phyloP scores from a whole-genome alignment of 2,113 vertebrate genomes.

The Pelobates fuscus region DNA sequence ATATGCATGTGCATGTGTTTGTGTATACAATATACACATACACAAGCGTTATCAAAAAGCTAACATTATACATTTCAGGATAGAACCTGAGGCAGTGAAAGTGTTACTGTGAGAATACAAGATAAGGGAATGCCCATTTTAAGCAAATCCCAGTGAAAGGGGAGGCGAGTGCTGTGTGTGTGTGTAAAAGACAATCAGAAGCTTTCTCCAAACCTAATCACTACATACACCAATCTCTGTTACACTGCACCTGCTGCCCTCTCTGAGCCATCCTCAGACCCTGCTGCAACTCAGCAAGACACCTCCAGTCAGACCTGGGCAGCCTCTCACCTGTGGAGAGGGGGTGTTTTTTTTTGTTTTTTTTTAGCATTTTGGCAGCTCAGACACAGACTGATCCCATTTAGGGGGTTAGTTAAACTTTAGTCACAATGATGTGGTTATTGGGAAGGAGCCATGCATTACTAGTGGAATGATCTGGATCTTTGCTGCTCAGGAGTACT shows the following conservation, averaged over 20 bases:
- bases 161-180: conserved; percentile 11
- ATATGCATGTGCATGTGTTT: too few relatives aligned
- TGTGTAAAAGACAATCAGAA: conserved; percentile 5
- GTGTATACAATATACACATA: too few relatives aligned
- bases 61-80: not conserved
- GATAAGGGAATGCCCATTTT: conserved; percentile 3
- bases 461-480: not conserved
- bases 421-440: not conserved
- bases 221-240: not conserved
- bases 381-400: not conserved
- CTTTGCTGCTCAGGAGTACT: not conserved
- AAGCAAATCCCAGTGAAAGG: conserved; percentile 32
- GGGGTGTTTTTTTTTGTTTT: not conserved
- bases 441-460: not conserved
- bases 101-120: conserved; percentile 24
- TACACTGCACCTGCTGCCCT: not conserved
- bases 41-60: too few relatives aligned
- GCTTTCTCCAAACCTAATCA: conserved; percentile 34
- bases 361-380: not conserved
- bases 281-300: not conserved
- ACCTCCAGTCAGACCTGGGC: not conserved
- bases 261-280: not conserved
- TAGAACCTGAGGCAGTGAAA: not conserved
- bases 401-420: not conserved
- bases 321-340: not conserved